Evolutionary conservation across 2,888 invertebrate species (phyloP), one percentile per base, ranked within the genome.

Genomic region (Mesorhabditis spiculigera): DNA sequence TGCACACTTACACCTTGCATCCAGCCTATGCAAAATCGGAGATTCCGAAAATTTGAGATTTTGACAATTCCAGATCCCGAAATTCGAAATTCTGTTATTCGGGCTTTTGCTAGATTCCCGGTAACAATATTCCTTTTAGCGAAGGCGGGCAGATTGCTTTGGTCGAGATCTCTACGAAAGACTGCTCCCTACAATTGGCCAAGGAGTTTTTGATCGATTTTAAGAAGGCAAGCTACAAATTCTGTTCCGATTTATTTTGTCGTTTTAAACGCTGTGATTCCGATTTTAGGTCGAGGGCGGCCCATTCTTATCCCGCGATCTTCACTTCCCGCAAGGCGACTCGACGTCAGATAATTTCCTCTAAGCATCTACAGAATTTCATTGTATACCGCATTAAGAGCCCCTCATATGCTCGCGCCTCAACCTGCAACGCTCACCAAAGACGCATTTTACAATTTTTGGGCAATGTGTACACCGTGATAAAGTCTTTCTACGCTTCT

Each of bases 161-260:
- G 10, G 3, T 50, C 58, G 58, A 50, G 58, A 50, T 50, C n/a
- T 50, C 58, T n/a, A n/a, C 58, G 10, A 50, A 50, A 50, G 58
- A 50, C 58, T 13, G 58, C 58, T 13, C 58, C 10, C 8, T 50
- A 3, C 58, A 50, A n/a, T n/a, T 50, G 58, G n/a, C 10, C 58
- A 50, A 50, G 58, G 58, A 50, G 58, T 50, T 50, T 50, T n/a
- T 50, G 10, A n/a, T 50, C 58, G 58, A 50, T 50, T 50, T 50
- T n/a, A n/a, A n/a, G 10, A 50, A 50, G n/a, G 58, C 3, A n/a
- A 50, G 58, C n/a, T 28, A 28, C 28, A 28, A 28, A 28, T 28
- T 28, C 28, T 3, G 28, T 28, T 28, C 28, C 28, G 28, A 28
- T 28, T 28, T 28, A 13, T 50, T 50, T 50, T n/a, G 10, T 13